Evolutionary conservation across 2,888 invertebrate genomes (phyloP).

Genomic region (Dermolepida albohirtum): DNA sequence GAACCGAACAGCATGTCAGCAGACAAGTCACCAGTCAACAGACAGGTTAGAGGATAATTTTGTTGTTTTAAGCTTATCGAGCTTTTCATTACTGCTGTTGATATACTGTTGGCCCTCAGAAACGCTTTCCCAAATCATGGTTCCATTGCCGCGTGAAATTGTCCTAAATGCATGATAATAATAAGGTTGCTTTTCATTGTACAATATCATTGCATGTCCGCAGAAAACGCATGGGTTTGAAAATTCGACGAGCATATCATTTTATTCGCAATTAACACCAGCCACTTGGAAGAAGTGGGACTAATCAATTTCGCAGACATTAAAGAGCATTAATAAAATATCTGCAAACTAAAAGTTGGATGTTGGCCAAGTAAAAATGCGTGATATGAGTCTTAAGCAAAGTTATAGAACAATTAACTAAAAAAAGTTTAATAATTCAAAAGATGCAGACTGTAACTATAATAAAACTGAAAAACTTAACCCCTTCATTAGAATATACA

Average conservation of each 20-base stretch:
- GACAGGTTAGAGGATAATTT: slow-evolving; percentile 69
- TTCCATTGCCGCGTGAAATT: background rate
- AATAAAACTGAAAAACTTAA: too few relatives aligned
- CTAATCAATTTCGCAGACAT: slow-evolving; percentile 2
- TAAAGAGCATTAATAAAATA: slow-evolving; percentile 24
- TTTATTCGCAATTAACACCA: slow-evolving; percentile 9
- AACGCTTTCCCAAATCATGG: slow-evolving; percentile 10
- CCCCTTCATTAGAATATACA: too few relatives aligned
- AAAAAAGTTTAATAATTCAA: too few relatives aligned
- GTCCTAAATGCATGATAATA: slow-evolving; percentile 25
- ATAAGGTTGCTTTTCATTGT: slow-evolving; percentile 23
- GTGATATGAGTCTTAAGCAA: slow-evolving; percentile 20
- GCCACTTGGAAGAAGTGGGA: background rate
- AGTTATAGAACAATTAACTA: too few relatives aligned
- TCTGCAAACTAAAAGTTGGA: slow-evolving; percentile 23
- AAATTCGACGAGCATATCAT: slow-evolving; percentile 17
- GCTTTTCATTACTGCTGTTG: slow-evolving; percentile 34
- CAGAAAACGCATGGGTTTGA: slow-evolving; percentile 22
- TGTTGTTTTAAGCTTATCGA: slow-evolving; percentile 28
- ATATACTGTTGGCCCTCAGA: slow-evolving; percentile 18
- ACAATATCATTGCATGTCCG: slow-evolving; percentile 38
- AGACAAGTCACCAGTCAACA: slow-evolving; percentile 79
- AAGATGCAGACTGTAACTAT: slow-evolving; percentile 8
- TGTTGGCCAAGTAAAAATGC: slow-evolving; percentile 12
- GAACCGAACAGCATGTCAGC: slow-evolving; percentile 83